Evolutionary conservation across 2,797 vertebrate genomes (phyloP), one percentile per base, ranked within the genome.

Genomic region (Helarctos malayanus): DNA sequence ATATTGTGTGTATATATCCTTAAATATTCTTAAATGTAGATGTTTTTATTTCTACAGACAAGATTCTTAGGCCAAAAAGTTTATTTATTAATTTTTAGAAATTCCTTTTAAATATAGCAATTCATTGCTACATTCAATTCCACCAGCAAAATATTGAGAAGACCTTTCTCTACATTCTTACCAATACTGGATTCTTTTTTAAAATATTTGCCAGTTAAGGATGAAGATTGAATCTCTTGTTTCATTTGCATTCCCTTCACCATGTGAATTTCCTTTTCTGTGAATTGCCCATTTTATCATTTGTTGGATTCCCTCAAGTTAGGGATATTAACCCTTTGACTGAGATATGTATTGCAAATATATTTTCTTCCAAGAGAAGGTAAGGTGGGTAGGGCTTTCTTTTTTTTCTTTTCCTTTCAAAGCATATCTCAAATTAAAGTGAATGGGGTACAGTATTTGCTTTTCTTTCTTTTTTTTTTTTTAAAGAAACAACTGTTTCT

Each of bases 321-420:
- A 95, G 52, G 10, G 27, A 47, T 73, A 91, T 32, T 54, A 52
- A 61, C 21, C 5, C 29, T 84, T 78, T 90, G 21, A 82, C 15
- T 68, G 49, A 90, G 57, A 49, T 71, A 69, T 4, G 0, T 79
- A 54, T 75, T 89, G 16, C 15, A 80, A 93, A 71, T 78, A 2
- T 61, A 61, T 96, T 96, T 92, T 94, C 29, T 23, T 89, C 56
- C 92, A 94, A 57, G 7, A 81, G 49, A 80, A 87, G 61, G 47
- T 61, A 69, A 89, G 5, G 29, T 3, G 47, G 10, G 8, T 27
- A 65, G 2, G 6, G 23, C 5, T 80, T 7, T 76, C 68, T 81
- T 10, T 63, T n/a, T n/a, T 86, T 38, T 35, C 12, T 61, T 76
- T n/a, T 27, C 21, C 18, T 49, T 27, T 71, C 4, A 63, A 5